phyloP scores from a whole-genome alignment of 2,113 vertebrate genomes.

The Caranx ignobilis region DNA sequence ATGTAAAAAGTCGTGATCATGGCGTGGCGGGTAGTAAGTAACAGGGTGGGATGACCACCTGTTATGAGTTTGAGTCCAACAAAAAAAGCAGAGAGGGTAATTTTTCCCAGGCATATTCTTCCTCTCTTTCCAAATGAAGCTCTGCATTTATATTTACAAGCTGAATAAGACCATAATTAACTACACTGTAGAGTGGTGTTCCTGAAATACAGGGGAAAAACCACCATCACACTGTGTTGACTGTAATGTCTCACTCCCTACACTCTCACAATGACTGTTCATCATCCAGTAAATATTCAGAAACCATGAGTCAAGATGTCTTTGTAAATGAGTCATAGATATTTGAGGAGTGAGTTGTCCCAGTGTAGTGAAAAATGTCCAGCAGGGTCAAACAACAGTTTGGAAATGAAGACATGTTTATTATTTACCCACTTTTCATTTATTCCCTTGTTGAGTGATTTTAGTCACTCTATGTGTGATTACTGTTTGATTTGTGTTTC shows the following conservation, averaged over 20 bases:
- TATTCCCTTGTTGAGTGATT: not conserved
- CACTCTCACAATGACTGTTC: not conserved
- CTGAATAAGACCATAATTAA: too few species aligned
- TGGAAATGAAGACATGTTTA: too few species aligned
- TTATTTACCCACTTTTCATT: not conserved
- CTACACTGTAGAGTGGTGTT: too few species aligned
- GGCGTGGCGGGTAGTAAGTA: not conserved
- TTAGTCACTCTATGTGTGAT: not conserved
- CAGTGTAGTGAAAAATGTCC: not conserved
- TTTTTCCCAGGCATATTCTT: too few species aligned
- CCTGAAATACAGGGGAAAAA: not conserved
- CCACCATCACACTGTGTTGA: not conserved
- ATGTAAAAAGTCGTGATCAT: not conserved
- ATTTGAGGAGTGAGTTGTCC: not conserved
- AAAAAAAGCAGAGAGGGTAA: too few species aligned
- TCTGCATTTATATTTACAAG: not conserved
- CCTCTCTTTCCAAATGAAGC: not conserved
- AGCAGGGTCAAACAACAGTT: too few species aligned
- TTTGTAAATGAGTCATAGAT: not conserved
- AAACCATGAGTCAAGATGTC: not conserved
- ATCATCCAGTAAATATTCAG: not conserved
- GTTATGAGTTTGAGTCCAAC: too few species aligned
- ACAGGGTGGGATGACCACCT: too few species aligned
- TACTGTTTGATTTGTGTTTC: not conserved
- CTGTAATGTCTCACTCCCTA: not conserved